Base-by-base conservation (phyloP, 2,888 invertebrate species). In the Trichogramma evanescens region DNA sequence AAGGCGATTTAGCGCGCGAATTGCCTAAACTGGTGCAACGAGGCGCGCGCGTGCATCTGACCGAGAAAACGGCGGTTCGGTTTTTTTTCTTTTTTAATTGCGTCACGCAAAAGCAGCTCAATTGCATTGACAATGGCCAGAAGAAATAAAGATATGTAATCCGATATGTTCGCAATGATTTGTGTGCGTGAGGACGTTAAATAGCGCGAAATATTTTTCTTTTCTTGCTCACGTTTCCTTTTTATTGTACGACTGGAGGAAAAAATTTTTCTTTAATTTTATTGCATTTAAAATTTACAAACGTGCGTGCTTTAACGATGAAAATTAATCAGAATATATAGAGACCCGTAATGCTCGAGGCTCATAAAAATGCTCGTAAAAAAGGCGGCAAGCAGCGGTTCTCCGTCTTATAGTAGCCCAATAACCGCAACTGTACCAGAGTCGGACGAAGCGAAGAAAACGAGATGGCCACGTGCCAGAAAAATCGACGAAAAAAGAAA, bases 21-120 rank as follows among this genome's bases (percentile, higher is more conserved):
- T 57, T 58, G 62, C 50, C 50, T 56, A 55, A 62, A 62, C 55
- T 57, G 60, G 60, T 52, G 46, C 41, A 56, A 56, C 60, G 52
- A 55, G 8, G n/a, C 8, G n/a, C n/a, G n/a, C 8, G 26, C 26
- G 26, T 26, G 26, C 8, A 45, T 9, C 45, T 8, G 54, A 7
- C 43, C 43, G 39, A 41, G 46, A 46, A 26, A 26, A 26, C 42
- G 44, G 40, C 40, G 43, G 13, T 40, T 56, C 42, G 8, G 8
- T 45, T 45, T n/a, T 45, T 45, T 45, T 45, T 45, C 45, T 9
- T 45, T 45, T 42, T 26, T 44, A 26, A 56, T 58, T 58, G 51
- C 61, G 52, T 61, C 54, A 57, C 54, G 50, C 45, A 44, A 46
- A 8, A 56, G 56, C n/a, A 43, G 50, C 43, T 48, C 55, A 55